Conservation (phyloP, 64 coral and sea anemone genomes). For the Cladopsammia gracilis region DNA sequence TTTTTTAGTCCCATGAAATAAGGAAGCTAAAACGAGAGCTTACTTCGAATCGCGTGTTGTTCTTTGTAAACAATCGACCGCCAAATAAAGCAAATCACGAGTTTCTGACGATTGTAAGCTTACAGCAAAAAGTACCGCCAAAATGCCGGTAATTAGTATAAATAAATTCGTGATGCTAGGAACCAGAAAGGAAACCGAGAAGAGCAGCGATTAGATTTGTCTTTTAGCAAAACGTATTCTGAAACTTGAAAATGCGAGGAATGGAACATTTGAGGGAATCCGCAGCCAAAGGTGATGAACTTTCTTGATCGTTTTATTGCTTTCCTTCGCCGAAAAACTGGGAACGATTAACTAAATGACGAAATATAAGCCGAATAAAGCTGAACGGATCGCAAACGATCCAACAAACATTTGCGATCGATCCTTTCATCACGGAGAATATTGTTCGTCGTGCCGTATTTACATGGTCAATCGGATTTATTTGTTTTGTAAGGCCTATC, state of each 20-base stretch:
- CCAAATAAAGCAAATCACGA: conserved; percentile 8
- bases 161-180: background rate
- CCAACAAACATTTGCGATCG: too few relatives aligned
- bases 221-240: background rate
- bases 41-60: background rate
- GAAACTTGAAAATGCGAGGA: background rate
- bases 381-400: too few relatives aligned
- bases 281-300: background rate
- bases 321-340: too few relatives aligned
- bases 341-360: too few relatives aligned
- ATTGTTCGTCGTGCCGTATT: too few relatives aligned
- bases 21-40: background rate
- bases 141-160: background rate
- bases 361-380: too few relatives aligned
- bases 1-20: background rate
- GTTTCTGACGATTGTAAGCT: background rate
- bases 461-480: too few relatives aligned
- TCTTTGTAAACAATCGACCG: background rate
- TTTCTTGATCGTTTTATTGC: background rate
- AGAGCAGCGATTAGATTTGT: background rate
- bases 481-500: too few relatives aligned
- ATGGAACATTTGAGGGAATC: background rate
- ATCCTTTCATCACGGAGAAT: too few relatives aligned
- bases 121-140: background rate
- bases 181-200: background rate